phyloP scores from a whole-genome alignment of 2,888 invertebrate species.

The Junonia oenone region DNA sequence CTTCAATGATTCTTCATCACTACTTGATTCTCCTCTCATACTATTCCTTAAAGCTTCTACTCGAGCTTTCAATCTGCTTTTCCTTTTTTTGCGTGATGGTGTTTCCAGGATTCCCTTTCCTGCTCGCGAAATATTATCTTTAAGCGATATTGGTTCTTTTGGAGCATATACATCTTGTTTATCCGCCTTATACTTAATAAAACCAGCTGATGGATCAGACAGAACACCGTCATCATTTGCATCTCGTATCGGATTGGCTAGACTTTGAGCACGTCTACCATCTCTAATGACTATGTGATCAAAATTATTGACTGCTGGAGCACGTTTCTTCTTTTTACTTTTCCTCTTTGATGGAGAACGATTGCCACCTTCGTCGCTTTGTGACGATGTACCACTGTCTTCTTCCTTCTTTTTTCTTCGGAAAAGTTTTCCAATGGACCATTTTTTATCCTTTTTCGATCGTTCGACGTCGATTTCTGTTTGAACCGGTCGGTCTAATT shows the following conservation, averaged over 20 bases:
- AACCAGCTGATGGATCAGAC: constrained; percentile 79
- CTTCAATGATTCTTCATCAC: constrained; percentile 84
- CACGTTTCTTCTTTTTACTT: constrained; percentile 75
- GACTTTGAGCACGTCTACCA: constrained; percentile 71
- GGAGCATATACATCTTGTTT: constrained; percentile 56
- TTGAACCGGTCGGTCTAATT: constrained; percentile 51
- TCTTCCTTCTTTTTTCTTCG: constrained; percentile 86
- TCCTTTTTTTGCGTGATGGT: constrained; percentile 73
- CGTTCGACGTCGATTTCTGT: constrained; percentile 60
- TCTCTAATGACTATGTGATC: constrained; percentile 83
- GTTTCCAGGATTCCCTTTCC: constrained; percentile 74
- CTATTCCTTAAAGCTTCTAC: constrained; percentile 83
- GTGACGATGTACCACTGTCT: constrained; percentile 79
- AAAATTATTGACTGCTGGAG: constrained; percentile 78
- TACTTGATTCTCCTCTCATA: constrained; percentile 82
- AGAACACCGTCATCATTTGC: constrained; percentile 74
- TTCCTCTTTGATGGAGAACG: constrained; percentile 64
- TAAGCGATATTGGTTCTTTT: constrained; percentile 60
- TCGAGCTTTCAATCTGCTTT: constrained; percentile 82
- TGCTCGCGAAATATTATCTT: constrained; percentile 60
- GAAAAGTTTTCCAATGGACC: constrained; percentile 90
- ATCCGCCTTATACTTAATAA: constrained; percentile 64
- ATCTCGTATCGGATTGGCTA: constrained; percentile 62
- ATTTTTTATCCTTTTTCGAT: constrained; percentile 83
- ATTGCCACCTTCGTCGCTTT: constrained; percentile 67